phyloP scores from a whole-genome alignment of 2,797 vertebrate species.

The Cynopterus sphinx region DNA sequence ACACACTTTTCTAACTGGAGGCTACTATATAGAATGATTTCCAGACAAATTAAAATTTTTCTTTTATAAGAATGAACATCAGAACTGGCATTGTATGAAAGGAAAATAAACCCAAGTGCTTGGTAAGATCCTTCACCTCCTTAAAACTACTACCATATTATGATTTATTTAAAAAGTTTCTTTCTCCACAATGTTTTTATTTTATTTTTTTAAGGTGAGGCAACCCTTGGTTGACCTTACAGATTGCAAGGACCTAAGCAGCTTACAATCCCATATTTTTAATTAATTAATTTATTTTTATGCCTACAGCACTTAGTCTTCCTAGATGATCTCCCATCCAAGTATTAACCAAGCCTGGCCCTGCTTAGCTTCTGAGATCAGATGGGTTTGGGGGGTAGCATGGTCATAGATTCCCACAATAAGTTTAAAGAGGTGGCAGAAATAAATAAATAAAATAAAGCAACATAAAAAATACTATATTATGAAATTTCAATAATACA shows the following conservation, averaged over 20 bases:
- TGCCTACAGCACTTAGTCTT: too few relatives aligned
- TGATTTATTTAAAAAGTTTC: conserved; percentile 8
- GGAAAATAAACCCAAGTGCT: conserved; percentile 32
- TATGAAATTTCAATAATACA: conserved; percentile 17
- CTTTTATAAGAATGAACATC: neutral
- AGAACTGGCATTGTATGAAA: neutral
- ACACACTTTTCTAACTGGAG: neutral
- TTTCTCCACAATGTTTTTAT: neutral
- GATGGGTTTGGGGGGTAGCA: too few relatives aligned
- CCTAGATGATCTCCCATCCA: too few relatives aligned
- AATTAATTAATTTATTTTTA: too few relatives aligned
- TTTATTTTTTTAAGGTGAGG: too few relatives aligned
- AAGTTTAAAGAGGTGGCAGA: conserved; percentile 34
- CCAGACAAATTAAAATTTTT: neutral
- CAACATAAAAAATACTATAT: neutral
- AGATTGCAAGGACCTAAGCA: too few relatives aligned
- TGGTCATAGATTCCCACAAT: neutral
- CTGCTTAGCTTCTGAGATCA: too few relatives aligned
- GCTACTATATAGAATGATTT: conserved; percentile 33
- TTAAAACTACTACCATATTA: neutral
- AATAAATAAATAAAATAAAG: neutral
- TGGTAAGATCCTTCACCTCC: neutral
- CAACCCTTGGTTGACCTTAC: too few relatives aligned
- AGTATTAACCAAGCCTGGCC: too few relatives aligned
- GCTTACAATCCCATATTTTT: too few relatives aligned